Percentiles rank a stretch among this genome's conserved stretches.
Evolutionary conservation across 2,888 invertebrate genomes (phyloP).

Genomic region (Artemia sp.): DNA sequence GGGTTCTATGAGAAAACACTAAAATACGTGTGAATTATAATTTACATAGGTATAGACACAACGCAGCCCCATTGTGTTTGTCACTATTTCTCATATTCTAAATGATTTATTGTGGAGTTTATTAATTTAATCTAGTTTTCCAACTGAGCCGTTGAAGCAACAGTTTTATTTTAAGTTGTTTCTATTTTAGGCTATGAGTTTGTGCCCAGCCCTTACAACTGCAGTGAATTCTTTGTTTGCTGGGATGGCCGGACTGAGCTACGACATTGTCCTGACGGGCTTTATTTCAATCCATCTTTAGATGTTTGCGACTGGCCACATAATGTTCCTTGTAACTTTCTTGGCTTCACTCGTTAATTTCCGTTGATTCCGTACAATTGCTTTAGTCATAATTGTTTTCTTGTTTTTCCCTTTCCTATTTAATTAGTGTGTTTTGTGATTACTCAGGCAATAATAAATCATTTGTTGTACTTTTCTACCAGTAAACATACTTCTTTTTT

Average conservation of each 20-base stretch:
- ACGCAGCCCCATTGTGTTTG: too few relatives aligned
- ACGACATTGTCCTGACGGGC: slow-evolving; percentile 17
- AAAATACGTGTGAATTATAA: too few relatives aligned
- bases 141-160: too few relatives aligned
- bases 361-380: not conserved
- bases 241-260: not conserved
- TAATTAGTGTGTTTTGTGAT: not conserved
- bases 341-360: slow-evolving; percentile 5
- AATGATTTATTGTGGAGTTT: too few relatives aligned
- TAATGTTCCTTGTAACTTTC: slow-evolving; percentile 16
- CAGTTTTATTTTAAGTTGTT: too few relatives aligned
- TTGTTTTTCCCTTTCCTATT: not conserved
- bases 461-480: not conserved
- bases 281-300: slow-evolving; percentile 20
- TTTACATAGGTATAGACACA: too few relatives aligned
- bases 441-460: not conserved
- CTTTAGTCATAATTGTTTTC: too few relatives aligned
- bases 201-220: slow-evolving; percentile 18
- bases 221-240: slow-evolving; percentile 20
- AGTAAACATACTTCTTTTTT: not conserved
- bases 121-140: too few relatives aligned
- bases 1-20: too few relatives aligned
- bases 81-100: too few relatives aligned
- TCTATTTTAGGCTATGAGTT: not conserved
- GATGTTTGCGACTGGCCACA: slow-evolving; percentile 22